Evolutionary conservation across 2,888 invertebrate species (phyloP).

Genomic region (Mamestra brassicae): DNA sequence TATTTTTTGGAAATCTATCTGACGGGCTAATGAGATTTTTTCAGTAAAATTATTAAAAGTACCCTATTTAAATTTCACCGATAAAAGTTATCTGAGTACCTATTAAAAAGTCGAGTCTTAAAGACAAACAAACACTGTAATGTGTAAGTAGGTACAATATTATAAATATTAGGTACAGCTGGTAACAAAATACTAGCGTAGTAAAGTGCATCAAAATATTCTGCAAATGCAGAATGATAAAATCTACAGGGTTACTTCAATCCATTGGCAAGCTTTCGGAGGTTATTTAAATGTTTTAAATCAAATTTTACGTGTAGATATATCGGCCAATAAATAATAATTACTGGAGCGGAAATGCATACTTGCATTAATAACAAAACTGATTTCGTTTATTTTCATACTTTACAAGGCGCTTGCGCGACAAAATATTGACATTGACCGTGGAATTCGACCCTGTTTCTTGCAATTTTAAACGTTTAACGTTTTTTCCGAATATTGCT

Average conservation of each 20-base stretch:
- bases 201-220: not conserved
- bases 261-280: not conserved
- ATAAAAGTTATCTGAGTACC: no score
- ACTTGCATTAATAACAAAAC: not conserved
- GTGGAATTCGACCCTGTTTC: not conserved
- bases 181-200: not conserved
- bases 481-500: not conserved
- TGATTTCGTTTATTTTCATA: not conserved
- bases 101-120: no score
- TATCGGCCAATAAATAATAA: not conserved
- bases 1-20: no score
- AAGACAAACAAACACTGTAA: no score
- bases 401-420: not conserved
- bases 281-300: not conserved
- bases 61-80: no score
- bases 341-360: not conserved
- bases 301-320: not conserved
- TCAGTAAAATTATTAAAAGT: no score
- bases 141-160: no score
- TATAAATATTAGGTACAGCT: no score
- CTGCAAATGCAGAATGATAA: not conserved
- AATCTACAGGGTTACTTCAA: not conserved
- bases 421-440: conserved; percentile 9
- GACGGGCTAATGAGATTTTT: no score
- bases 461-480: conserved; percentile 6